phyloP scores from a whole-genome alignment of 2,888 invertebrate genomes.

The Dasysyrphus tricinctus region DNA sequence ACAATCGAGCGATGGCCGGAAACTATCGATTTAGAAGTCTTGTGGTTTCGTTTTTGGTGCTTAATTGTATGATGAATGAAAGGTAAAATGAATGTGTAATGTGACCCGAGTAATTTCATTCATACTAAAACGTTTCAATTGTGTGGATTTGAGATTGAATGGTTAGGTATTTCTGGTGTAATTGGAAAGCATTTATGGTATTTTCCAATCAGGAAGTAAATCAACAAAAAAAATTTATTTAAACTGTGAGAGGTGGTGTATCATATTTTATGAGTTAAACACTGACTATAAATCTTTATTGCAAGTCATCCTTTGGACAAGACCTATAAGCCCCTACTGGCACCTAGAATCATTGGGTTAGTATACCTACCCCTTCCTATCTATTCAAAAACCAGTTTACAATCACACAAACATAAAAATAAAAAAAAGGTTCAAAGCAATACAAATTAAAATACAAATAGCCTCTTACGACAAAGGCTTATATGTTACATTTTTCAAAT shows the following conservation, averaged over 20 bases:
- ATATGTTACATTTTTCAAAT: constrained; percentile 10
- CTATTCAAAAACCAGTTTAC: constrained; percentile 6
- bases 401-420: constrained; percentile 5
- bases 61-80: neutral
- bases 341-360: neutral
- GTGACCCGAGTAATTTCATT: neutral
- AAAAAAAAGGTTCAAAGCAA: constrained; percentile 17
- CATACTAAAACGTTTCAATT: neutral
- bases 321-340: constrained; percentile 22
- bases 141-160: neutral
- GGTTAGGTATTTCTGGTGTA: no score
- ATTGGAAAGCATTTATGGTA: neutral
- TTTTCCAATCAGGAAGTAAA: constrained; percentile 9
- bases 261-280: neutral
- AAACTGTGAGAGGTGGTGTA: neutral
- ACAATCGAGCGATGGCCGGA: neutral
- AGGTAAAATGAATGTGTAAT: neutral
- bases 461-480: constrained; percentile 14
- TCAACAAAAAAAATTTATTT: neutral
- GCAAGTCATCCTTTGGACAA: constrained; percentile 5
- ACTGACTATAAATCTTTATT: constrained; percentile 21
- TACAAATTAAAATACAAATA: constrained; percentile 31
- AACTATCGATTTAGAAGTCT: neutral
- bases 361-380: neutral
- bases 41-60: neutral